Conservation (phyloP, 2,888 invertebrate genomes). For the Branchellion lobata region DNA sequence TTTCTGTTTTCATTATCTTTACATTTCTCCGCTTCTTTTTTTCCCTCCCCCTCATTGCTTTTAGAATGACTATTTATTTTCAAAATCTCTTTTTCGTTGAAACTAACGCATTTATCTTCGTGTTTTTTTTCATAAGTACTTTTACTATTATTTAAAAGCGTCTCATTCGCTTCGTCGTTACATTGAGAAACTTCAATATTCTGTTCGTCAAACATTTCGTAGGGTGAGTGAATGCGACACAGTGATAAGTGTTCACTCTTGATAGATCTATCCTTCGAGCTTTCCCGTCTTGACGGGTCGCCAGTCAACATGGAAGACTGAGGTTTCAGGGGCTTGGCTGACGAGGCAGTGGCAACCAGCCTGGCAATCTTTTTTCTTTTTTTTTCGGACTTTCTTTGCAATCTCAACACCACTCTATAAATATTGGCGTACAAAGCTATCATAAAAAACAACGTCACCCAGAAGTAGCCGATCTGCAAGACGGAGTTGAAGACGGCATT, state of each 20-base stretch:
- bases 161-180: background rate
- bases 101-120: no score
- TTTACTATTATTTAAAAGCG: background rate
- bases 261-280: background rate
- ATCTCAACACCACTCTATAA: slow-evolving; percentile 92
- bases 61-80: no score
- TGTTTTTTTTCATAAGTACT: no score
- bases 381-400: slow-evolving; percentile 94
- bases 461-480: slow-evolving; percentile 92
- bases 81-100: no score
- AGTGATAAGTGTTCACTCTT: background rate
- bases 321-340: slow-evolving; percentile 17
- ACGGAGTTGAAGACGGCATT: slow-evolving; percentile 96
- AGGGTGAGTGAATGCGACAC: background rate
- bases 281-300: background rate
- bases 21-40: no score
- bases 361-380: slow-evolving; percentile 76
- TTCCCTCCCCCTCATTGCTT: no score
- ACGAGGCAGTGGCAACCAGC: slow-evolving; percentile 20
- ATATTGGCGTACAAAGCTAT: slow-evolving; percentile 94
- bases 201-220: background rate
- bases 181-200: background rate
- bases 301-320: background rate
- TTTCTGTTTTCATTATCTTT: no score
- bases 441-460: slow-evolving; percentile 91